Base-by-base conservation (phyloP, 1,140 invertebrate species). In the Armadillidium nasatum region DNA sequence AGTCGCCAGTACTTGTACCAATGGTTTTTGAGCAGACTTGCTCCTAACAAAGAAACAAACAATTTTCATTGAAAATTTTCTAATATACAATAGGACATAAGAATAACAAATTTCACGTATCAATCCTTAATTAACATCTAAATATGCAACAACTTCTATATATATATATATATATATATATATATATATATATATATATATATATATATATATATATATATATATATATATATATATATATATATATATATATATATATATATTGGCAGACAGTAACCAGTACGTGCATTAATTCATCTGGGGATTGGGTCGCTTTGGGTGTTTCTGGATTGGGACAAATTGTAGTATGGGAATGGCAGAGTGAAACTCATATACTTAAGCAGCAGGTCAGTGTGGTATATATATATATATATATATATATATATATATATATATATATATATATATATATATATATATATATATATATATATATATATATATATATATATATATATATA, bases 291-390 rank as follows among this genome's bases (percentile, higher is more conserved):
- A 98, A 98, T 83, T 85, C 85, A 10, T 91, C 90, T 19, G 96
- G 96, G 0, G 96, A 99, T 84, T 99, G 96, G 96, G 91, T 99
- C 72, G 96, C 94, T 0, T 83, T 97, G 33, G 79, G 82, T 19
- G 78, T 77, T 0, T 87, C 89, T 0, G 89, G 90, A 54, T 86
- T 93, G 2, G 96, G 95, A 0, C 95, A 98, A 83, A 85, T 99
- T 21, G 84, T 98, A 13, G 96, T 99, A 9, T 99, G 96, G 96
- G 97, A 99, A 86, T 99, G 96, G 96, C 95, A 97, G 85, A 97
- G 95, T 88, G 95, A 99, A 87, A 94, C 94, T n/a, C 98, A 97
- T 82, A 91, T 97, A 0, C 90, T 99, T 88, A 99, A 99, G 83
- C 96, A 99, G 82, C 96, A 98, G 78, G 78, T 79, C 44, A 21